Percentiles rank a stretch among this genome's conserved stretches.
These are phyloP conservation scores for Perizoma flavofasciatum DNA, from an alignment of 2,888 invertebrate genomes.

Conservation along the genomic window DNA sequence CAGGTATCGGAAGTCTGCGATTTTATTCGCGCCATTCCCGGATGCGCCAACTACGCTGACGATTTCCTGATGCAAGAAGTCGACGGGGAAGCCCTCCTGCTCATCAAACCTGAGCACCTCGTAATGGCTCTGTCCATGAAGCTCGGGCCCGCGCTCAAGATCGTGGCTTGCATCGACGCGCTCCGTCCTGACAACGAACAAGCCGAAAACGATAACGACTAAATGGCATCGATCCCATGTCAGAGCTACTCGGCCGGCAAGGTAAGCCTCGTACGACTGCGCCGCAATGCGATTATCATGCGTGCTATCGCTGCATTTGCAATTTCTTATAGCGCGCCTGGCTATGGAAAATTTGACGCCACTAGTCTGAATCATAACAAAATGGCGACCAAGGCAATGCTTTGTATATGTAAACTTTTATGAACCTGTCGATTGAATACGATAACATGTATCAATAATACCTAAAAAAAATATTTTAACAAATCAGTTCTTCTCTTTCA, in stretches of 20 bases:
- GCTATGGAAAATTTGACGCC: too few species aligned
- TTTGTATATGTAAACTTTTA: neutral
- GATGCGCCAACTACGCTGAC: constrained; percentile 96
- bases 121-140: constrained; percentile 98
- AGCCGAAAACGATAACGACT: constrained; percentile 58
- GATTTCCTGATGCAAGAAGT: constrained; percentile 98
- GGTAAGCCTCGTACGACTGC: constrained; percentile 1
- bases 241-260: neutral
- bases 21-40: constrained; percentile 94
- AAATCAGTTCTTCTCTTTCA: constrained; percentile 22
- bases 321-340: neutral
- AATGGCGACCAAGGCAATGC: too few species aligned
- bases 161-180: constrained; percentile 95
- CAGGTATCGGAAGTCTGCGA: constrained; percentile 95
- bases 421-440: too few species aligned
- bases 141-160: constrained; percentile 97
- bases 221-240: neutral
- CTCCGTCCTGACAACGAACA: constrained; percentile 87
- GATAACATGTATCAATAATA: neutral
- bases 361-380: neutral
- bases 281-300: constrained; percentile 4
- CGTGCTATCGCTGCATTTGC: constrained; percentile 7
- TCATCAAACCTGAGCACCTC: constrained; percentile 96
- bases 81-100: constrained; percentile 96
- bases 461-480: neutral